phyloP scores from a whole-genome alignment of 2,113 vertebrate species.

The Lagenorhynchus albirostris region DNA sequence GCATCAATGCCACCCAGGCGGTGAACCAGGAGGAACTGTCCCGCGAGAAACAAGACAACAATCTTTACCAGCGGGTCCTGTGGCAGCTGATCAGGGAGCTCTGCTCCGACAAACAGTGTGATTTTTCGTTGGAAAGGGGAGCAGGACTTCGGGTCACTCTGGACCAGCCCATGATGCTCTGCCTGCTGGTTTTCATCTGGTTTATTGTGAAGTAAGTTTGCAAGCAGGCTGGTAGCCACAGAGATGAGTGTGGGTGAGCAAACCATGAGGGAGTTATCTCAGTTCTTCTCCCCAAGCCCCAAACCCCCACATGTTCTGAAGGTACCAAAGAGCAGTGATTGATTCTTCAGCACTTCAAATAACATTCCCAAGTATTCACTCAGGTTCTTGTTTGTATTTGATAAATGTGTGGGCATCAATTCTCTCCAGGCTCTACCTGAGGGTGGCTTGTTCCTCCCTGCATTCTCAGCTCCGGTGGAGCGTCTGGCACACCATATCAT shows the following conservation, averaged over 20 bases:
- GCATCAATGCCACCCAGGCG: constrained; percentile 63
- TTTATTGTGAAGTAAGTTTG: constrained; percentile 26
- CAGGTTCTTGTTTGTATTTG: neutral
- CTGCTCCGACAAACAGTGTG: constrained; percentile 59
- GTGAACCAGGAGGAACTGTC: constrained; percentile 64
- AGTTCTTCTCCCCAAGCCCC: neutral
- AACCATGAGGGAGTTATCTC: neutral
- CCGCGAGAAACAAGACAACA: constrained; percentile 9
- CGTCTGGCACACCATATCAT: neutral
- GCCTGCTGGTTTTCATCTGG: constrained; percentile 40
- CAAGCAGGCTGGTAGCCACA: neutral
- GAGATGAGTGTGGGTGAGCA: neutral
- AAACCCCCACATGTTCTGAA: neutral
- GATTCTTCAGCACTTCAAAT: neutral
- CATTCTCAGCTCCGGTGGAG: neutral
- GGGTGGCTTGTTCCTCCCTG: neutral
- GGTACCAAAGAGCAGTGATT: neutral
- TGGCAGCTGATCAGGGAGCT: constrained; percentile 66
- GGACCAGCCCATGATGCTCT: neutral
- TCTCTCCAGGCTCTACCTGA: neutral
- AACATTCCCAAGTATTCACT: neutral
- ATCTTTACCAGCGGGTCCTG: constrained; percentile 54
- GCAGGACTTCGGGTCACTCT: neutral
- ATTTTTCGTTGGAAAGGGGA: constrained; percentile 35
- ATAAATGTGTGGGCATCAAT: too few relatives aligned